Conservation (phyloP, 2,888 invertebrate genomes). For the Hipparchia semele region DNA sequence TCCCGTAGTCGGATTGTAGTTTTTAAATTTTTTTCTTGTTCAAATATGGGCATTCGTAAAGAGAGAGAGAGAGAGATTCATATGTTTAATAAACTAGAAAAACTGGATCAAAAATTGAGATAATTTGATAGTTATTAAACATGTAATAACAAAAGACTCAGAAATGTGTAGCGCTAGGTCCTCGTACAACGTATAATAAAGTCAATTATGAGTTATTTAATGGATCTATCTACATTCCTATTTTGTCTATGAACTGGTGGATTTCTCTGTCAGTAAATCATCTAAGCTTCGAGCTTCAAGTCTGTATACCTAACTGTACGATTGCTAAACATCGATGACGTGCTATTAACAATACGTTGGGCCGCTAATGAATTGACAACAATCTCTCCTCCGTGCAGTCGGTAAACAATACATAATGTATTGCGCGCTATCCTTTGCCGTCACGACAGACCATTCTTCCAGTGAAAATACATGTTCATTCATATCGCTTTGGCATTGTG, state of each 20-base stretch:
- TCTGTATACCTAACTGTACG: background rate
- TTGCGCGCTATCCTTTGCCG: conserved; percentile 6
- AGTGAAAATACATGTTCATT: conserved; percentile 26
- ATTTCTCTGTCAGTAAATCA: background rate
- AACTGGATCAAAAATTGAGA: too few relatives aligned
- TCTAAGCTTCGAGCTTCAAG: background rate
- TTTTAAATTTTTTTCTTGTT: too few relatives aligned
- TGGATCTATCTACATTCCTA: background rate
- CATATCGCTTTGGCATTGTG: background rate
- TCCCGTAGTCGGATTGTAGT: too few relatives aligned
- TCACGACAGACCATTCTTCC: conserved; percentile 21
- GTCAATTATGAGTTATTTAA: too few relatives aligned
- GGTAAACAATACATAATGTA: conserved; percentile 22
- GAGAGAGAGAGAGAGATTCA: too few relatives aligned
- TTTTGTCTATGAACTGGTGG: background rate
- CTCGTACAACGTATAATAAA: too few relatives aligned
- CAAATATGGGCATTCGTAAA: too few relatives aligned
- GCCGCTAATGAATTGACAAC: conserved; percentile 32
- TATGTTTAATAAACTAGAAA: too few relatives aligned
- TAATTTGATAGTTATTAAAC: too few relatives aligned
- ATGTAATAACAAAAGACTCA: too few relatives aligned
- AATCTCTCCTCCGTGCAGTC: conserved; percentile 23
- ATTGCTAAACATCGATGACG: conserved; percentile 7
- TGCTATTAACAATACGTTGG: conserved; percentile 28
- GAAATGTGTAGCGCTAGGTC: too few relatives aligned